A percentile compares a stretch with the other conserved stretches of the same genome.
Conservation (phyloP, 2,113 vertebrate species). For the Muscicapa adusta region DNA sequence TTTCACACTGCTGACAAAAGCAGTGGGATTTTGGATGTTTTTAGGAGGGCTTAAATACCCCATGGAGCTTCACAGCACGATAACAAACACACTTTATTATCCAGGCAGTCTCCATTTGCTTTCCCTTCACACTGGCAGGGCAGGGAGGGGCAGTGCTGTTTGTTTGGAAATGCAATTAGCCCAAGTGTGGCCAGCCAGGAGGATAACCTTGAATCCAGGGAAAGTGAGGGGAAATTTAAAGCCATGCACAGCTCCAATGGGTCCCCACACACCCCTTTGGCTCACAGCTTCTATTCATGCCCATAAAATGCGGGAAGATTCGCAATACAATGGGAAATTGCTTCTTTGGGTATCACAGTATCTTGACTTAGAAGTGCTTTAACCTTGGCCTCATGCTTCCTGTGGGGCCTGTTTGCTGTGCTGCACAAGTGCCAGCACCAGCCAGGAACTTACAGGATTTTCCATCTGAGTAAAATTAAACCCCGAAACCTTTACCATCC, state of each 20-base stretch:
- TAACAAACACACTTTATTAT: neutral
- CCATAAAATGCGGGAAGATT: slow-evolving; percentile 61
- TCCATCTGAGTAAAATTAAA: slow-evolving; percentile 69
- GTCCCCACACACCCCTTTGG: slow-evolving; percentile 41
- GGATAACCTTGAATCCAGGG: slow-evolving; percentile 64
- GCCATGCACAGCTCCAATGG: slow-evolving; percentile 60
- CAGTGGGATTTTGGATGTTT: neutral
- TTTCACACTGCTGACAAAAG: neutral
- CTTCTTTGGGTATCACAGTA: slow-evolving; percentile 62
- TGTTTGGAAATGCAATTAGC: slow-evolving; percentile 28
- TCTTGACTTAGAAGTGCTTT: slow-evolving; percentile 66
- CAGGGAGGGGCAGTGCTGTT: neutral
- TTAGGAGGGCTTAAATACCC: neutral
- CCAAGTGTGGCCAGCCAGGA: neutral
- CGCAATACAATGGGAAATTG: slow-evolving; percentile 61
- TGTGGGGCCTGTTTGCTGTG: slow-evolving; percentile 24
- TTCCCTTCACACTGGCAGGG: neutral
- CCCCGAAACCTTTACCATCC: slow-evolving; percentile 45
- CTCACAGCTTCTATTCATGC: slow-evolving; percentile 2
- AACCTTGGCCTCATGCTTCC: slow-evolving; percentile 73
- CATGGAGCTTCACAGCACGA: neutral
- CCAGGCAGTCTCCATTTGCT: neutral
- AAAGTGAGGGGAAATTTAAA: slow-evolving; percentile 55
- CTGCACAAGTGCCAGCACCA: slow-evolving; percentile 9
- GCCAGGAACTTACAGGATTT: slow-evolving; percentile 24